Evolutionary conservation across 2,113 vertebrate genomes (phyloP).

Genomic region (Carollia perspicillata): DNA sequence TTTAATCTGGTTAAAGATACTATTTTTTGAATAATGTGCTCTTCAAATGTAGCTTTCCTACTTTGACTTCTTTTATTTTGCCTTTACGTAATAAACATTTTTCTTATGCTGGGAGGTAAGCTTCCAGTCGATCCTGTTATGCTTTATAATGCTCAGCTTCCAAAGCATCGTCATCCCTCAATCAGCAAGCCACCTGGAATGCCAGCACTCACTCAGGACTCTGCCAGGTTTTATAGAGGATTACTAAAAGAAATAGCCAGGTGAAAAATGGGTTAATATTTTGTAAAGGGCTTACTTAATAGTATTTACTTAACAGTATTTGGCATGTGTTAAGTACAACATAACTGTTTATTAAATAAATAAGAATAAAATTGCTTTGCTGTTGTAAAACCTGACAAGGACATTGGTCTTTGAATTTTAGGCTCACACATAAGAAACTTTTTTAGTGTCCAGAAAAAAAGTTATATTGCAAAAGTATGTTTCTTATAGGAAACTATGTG

Average conservation of each 20-base stretch:
- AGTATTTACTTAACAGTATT: too few species aligned
- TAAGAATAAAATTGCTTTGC: slow-evolving; percentile 7
- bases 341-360: slow-evolving; percentile 1
- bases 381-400: background rate
- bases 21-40: background rate
- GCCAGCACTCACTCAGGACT: background rate
- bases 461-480: slow-evolving; percentile 3
- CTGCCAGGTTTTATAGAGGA: background rate
- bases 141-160: background rate
- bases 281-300: slow-evolving; percentile 10
- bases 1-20: background rate
- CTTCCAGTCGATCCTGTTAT: slow-evolving; percentile 25
- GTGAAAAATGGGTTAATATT: slow-evolving; percentile 6
- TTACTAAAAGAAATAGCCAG: background rate
- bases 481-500: background rate
- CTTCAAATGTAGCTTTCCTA: slow-evolving; percentile 1
- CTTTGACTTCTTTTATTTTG: slow-evolving; percentile 13
- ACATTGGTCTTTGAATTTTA: slow-evolving; percentile 29
- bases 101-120: background rate
- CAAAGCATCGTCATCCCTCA: background rate
- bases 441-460: slow-evolving; percentile 33
- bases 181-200: background rate
- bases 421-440: background rate
- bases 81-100: background rate
- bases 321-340: background rate